Evolutionary conservation across 2,888 invertebrate species (phyloP).

Genomic region (Spicauda simplicius): DNA sequence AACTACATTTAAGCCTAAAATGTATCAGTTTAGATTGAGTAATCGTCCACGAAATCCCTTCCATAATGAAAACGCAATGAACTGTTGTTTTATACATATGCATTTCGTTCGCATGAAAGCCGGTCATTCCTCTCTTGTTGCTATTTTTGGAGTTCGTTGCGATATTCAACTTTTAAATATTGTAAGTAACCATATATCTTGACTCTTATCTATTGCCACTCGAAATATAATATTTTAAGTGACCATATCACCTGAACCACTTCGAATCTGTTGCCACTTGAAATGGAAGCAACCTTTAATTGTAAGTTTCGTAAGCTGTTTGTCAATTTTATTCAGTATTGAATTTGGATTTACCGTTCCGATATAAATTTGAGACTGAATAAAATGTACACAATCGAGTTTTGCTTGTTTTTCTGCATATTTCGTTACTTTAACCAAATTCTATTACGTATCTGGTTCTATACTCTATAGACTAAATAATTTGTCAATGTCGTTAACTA

Average conservation of each 20-base stretch:
- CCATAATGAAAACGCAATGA: too few species aligned
- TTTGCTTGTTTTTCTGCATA: background rate
- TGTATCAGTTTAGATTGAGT: too few species aligned
- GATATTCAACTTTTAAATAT: constrained; percentile 7
- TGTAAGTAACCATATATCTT: constrained; percentile 2
- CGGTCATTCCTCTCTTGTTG: constrained; percentile 18
- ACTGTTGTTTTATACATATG: background rate
- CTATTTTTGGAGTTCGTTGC: constrained; percentile 27
- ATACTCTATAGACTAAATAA: background rate
- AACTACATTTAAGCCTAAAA: too few species aligned
- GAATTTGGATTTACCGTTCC: background rate
- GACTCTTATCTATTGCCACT: too few species aligned
- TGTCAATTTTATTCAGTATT: background rate
- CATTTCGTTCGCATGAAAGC: constrained; percentile 1
- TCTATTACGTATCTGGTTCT: too few species aligned
- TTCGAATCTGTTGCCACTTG: background rate
- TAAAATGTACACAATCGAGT: background rate
- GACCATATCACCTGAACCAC: background rate
- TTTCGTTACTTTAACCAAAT: background rate
- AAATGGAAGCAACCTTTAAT: background rate
- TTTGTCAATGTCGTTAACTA: background rate
- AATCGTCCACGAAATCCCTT: too few species aligned
- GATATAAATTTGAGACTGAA: background rate
- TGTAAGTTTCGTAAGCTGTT: background rate
- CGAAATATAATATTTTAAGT: background rate